These are phyloP conservation scores for human (Homo sapiens) DNA, from an alignment of 2,113 vertebrate genomes.

Conservation along the genomic window DNA sequence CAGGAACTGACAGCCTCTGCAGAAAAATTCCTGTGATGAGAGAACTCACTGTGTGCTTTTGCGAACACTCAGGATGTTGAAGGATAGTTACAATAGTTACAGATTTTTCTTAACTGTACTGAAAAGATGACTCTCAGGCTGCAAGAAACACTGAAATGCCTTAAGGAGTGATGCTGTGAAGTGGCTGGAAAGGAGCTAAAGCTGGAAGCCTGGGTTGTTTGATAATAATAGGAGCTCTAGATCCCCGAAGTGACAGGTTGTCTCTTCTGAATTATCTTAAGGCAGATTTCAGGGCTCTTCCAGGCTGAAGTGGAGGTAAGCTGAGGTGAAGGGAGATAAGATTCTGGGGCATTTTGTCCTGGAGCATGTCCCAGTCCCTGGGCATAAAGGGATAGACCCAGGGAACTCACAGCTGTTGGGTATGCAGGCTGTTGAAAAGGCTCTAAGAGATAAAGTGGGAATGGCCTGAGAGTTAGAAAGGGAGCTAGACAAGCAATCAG, in stretches of 20 bases:
- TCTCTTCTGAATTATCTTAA: background rate
- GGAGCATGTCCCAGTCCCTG: too few relatives aligned
- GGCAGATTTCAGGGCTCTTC: background rate
- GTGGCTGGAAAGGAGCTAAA: background rate
- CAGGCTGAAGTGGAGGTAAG: background rate
- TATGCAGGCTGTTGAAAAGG: background rate
- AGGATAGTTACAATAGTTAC: background rate
- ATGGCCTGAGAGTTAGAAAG: background rate
- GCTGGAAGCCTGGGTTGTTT: background rate
- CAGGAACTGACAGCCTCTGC: background rate
- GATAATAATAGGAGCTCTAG: background rate
- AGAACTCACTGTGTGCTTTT: background rate
- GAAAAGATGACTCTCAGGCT: background rate
- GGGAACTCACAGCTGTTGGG: background rate
- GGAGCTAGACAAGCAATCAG: background rate
- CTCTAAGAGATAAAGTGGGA: background rate
- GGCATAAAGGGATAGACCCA: background rate
- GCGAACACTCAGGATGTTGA: background rate
- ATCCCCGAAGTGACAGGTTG: background rate
- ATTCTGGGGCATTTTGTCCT: background rate
- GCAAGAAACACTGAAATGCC: background rate
- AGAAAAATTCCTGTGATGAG: background rate
- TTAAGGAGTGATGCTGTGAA: background rate
- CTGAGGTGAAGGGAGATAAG: background rate
- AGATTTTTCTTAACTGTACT: background rate